Evolutionary conservation across 2,888 invertebrate genomes (phyloP).

Genomic region (Acleris emargana): DNA sequence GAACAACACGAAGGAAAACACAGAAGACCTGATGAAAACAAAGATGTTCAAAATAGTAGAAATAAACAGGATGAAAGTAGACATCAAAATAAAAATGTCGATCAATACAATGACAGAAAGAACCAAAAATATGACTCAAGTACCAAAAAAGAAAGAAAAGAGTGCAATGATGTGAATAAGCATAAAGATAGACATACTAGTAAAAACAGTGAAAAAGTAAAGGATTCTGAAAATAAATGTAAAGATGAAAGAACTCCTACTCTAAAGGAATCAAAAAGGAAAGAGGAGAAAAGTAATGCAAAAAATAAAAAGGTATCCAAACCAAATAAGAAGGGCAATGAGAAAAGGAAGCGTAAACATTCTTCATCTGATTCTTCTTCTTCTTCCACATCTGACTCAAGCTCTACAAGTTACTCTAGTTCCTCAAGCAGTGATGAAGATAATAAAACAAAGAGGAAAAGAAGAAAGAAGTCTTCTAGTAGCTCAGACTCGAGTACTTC

Average conservation of each 20-base stretch:
- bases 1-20: conserved; percentile 31
- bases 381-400: conserved; percentile 60
- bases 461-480: conserved; percentile 61
- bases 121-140: conserved; percentile 28
- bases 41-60: conserved; percentile 32
- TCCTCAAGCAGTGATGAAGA: conserved; percentile 61
- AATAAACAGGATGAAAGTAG: conserved; percentile 27
- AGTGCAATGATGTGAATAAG: background rate
- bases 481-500: conserved; percentile 55
- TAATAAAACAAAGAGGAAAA: conserved; percentile 56
- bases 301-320: conserved; percentile 40
- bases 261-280: conserved; percentile 40
- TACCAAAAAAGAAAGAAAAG: conserved; percentile 10
- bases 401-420: conserved; percentile 66
- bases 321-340: conserved; percentile 41
- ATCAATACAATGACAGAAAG: conserved; percentile 35
- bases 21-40: conserved; percentile 38
- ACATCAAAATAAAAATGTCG: conserved; percentile 31
- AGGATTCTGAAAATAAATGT: conserved; percentile 33
- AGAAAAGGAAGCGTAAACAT: conserved; percentile 58
- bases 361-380: conserved; percentile 60
- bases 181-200: conserved; percentile 28
- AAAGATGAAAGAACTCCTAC: conserved; percentile 43
- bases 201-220: conserved; percentile 35
- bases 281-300: conserved; percentile 41